Base-by-base conservation (phyloP, 2,888 invertebrate genomes). In the Lomographa bimaculata region DNA sequence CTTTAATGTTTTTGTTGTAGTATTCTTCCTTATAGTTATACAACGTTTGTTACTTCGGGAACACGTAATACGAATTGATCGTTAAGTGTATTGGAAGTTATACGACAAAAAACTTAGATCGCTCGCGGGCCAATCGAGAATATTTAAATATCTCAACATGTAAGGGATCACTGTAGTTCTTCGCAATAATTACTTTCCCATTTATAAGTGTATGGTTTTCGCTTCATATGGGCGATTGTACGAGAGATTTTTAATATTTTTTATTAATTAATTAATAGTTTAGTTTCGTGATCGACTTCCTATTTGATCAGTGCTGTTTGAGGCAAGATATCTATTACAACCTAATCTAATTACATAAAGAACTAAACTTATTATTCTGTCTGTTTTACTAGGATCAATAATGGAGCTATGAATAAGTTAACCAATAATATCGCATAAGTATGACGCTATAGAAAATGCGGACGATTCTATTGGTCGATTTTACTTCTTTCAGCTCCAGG, bases 91-190 rank as follows among this genome's bases (percentile, higher is more conserved):
- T 55, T 61, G 52, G 62, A 60, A 65, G 58, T 58, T 74, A 69
- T 70, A 74, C 71, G 73, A 74, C 52, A 64, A 62, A n/a, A 69
- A 62, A 54, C 45, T 60, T 64, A 68, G 68, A 67, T 67, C 71
- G 73, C 69, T 69, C 57, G 82, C 72, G 85, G 85, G 83, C 85
- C 85, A 85, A 84, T 72, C 70, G 83, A 82, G 79, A 71, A 72
- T 74, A 74, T 32, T 20, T 73, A 57, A 60, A 76, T 82, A 79
- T 77, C 79, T 81, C 79, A 65, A 68, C 54, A 75, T 72, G 72
- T 75, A 81, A 74, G 84, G 84, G 84, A 84, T 74, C 84, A 85
- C 76, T 74, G 75, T 82, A 81, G 79, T 67, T 64, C 57, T 73
- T 79, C 68, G 75, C 77, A 71, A 75, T 76, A 64, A 64, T 66